A percentile compares a stretch with the other conserved stretches of the same genome.
phyloP scores from a whole-genome alignment of 2,888 invertebrate species.

The Harmothoe impar region DNA sequence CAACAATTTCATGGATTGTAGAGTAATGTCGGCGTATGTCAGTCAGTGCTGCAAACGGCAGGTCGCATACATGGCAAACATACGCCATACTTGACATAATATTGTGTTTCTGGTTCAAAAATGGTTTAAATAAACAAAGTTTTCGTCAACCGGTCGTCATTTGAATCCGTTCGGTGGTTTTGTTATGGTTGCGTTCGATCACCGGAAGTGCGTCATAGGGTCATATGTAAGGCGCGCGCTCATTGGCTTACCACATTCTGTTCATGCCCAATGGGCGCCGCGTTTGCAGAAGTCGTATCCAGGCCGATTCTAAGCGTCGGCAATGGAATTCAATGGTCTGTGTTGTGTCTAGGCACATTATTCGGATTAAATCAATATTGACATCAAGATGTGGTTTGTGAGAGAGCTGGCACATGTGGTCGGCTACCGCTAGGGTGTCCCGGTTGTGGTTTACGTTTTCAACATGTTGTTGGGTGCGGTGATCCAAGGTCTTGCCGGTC shows the following conservation, averaged over 20 bases:
- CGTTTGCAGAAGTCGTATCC: not conserved
- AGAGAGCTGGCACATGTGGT: too few relatives aligned
- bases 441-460: not conserved
- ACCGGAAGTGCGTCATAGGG: too few relatives aligned
- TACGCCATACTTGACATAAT: too few relatives aligned
- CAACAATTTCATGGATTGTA: too few relatives aligned
- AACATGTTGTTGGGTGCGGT: not conserved
- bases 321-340: not conserved
- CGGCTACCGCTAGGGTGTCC: not conserved
- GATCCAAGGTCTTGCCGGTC: not conserved
- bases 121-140: too few relatives aligned
- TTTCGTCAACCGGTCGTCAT: too few relatives aligned
- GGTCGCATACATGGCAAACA: too few relatives aligned
- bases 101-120: too few relatives aligned
- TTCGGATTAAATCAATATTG: not conserved
- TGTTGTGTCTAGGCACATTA: not conserved
- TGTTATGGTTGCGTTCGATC: too few relatives aligned
- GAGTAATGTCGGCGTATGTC: too few relatives aligned
- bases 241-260: not conserved
- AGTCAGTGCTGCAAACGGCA: too few relatives aligned
- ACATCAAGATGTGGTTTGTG: not conserved
- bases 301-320: not conserved
- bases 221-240: not conserved
- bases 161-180: too few relatives aligned
- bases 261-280: not conserved